Evolutionary conservation across 1,140 invertebrate species (phyloP).

Genomic region (Lanistes nyassanus): DNA sequence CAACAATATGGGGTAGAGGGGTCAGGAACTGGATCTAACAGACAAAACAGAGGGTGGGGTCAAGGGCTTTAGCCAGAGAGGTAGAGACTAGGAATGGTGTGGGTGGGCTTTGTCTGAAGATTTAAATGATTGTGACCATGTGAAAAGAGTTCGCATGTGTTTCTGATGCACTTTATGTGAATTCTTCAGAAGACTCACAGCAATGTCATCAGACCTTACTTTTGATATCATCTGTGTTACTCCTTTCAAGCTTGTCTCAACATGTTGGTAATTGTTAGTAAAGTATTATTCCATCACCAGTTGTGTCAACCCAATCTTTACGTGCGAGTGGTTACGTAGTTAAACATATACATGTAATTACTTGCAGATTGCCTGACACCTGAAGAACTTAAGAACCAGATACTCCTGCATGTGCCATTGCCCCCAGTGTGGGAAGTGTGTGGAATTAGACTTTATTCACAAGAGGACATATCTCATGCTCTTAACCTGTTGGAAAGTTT

Average conservation of each 20-base stretch:
- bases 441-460: conserved; percentile 6
- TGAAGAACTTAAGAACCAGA: conserved; percentile 3
- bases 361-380: conserved; percentile 9
- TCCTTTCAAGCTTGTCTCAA: not conserved
- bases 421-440: not conserved
- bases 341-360: too few species aligned
- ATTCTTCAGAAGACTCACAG: not conserved
- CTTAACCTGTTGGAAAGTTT: conserved; percentile 5
- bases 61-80: too few species aligned
- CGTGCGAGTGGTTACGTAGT: too few species aligned
- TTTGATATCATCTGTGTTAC: not conserved
- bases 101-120: too few species aligned
- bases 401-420: not conserved
- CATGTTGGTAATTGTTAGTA: not conserved
- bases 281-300: not conserved
- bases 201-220: not conserved
- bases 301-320: too few species aligned
- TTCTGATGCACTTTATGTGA: too few species aligned
- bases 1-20: too few species aligned
- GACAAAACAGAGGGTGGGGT: too few species aligned
- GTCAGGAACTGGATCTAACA: too few species aligned
- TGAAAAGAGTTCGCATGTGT: too few species aligned
- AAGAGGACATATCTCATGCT: conserved; percentile 8
- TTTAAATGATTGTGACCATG: too few species aligned
- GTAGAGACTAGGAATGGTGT: too few species aligned